Evolutionary conservation across 2,113 vertebrate species (phyloP).

Genomic region (Syrmaticus mikado): DNA sequence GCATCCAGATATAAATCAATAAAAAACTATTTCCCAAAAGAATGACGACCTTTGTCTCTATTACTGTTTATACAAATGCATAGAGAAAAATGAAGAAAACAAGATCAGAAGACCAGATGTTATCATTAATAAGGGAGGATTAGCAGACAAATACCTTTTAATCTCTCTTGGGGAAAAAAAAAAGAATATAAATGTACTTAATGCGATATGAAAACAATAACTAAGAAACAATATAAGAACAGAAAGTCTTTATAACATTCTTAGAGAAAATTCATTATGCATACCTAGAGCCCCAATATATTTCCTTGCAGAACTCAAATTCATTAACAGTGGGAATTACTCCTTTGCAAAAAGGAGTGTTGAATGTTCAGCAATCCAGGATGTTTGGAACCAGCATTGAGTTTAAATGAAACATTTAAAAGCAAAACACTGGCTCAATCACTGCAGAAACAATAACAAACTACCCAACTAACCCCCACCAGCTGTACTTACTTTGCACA

Average conservation of each 20-base stretch:
- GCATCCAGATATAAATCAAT: neutral
- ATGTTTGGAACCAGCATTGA: neutral
- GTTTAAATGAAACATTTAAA: neutral
- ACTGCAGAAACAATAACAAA: neutral
- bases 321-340: neutral
- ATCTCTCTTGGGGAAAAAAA: neutral
- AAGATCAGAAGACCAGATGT: neutral
- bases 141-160: neutral
- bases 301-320: neutral
- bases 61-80: neutral
- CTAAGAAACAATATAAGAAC: neutral
- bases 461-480: neutral
- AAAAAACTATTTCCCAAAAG: neutral
- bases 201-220: neutral
- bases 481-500: slow-evolving; percentile 88
- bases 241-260: neutral
- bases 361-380: neutral
- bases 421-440: neutral
- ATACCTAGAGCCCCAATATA: neutral
- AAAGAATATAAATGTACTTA: neutral
- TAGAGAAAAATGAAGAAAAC: neutral
- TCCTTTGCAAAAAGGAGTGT: neutral
- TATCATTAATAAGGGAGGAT: neutral
- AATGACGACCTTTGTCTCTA: neutral
- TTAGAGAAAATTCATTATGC: neutral